Base-by-base conservation (phyloP, 2,113 vertebrate genomes). In the Lota lota region DNA sequence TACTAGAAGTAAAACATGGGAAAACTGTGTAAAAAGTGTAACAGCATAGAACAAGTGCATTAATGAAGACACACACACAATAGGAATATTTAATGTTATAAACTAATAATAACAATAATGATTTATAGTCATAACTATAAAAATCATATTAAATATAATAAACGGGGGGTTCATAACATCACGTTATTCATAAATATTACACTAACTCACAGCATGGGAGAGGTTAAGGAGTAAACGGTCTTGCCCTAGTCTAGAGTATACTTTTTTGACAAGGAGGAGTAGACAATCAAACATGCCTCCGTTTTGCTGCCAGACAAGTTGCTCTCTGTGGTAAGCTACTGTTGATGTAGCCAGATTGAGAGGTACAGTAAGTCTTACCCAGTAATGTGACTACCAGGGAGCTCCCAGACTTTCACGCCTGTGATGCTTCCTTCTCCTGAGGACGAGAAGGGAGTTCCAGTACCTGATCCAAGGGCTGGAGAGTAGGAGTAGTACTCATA, bases 1-100 rank as follows among this genome's bases (percentile, higher is more conserved):
- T 6, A 12, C 84, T 88, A 33, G 58, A 69, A 69, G 12, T 21
- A n/a, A 60, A 10, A 74, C 17, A 14, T 67, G 5, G 70, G 40
- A 14, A 4, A 19, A 21, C 16, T 16, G 53, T 56, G 53, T 56
- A 21, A 14, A 20, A 21, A 7, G 19, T 60, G 12, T 60, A 18
- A 56, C n/a, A 56, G 53, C 16, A 10, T 8, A 18, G 10, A 56
- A 14, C 16, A 17, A 56, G 16, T 53, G 51, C 51, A 53, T 15
- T 15, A 14, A 53, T 53, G 12, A 53, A 53, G 2, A 53, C 11
- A 53, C 11, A 53, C 16, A 53, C 11, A 53, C 11, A 53, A 53
- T 17, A 12, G 2, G 3, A 2, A 53, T 17, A 2, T 33, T 33
- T 15, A 53, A 53, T 14, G 3, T 15, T 17, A 2, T 15, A 53